Conservation (phyloP, 2,113 vertebrate species). For the Picathartes gymnocephalus region DNA sequence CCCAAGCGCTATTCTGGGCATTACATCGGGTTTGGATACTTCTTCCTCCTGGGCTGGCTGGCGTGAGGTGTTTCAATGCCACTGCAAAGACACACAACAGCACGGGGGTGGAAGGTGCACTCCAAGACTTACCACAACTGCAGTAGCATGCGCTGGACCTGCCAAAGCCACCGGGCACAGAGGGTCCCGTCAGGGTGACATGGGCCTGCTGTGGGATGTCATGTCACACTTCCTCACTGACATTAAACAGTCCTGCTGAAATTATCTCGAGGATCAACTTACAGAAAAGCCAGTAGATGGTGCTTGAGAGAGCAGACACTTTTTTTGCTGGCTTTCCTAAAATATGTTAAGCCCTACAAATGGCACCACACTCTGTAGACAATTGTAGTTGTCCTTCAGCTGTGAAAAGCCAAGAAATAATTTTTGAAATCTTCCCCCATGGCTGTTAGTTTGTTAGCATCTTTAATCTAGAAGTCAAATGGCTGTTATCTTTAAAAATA, state of each 20-base stretch:
- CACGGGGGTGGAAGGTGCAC: neutral
- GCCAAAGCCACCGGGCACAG: neutral
- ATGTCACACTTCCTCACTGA: no score
- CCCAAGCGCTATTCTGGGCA: fast-evolving
- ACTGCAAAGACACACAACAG: fast-evolving
- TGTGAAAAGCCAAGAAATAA: neutral
- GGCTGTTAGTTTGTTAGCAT: neutral
- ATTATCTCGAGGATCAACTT: neutral
- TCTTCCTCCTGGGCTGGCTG: neutral
- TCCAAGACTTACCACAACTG: neutral
- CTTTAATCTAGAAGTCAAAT: neutral
- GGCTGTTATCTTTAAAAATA: neutral
- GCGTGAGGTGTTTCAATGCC: no score
- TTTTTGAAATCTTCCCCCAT: neutral
- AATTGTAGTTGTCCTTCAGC: neutral
- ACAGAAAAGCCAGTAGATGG: neutral
- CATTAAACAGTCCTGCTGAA: neutral
- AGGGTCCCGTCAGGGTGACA: neutral
- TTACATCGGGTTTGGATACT: fast-evolving
- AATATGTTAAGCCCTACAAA: neutral
- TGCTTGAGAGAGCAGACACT: neutral
- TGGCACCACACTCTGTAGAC: neutral
- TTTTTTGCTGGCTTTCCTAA: neutral
- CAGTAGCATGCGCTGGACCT: neutral
- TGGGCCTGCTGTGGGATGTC: neutral